Percentiles rank a stretch among this genome's conserved stretches.
Conservation (phyloP, 2,797 vertebrate genomes). For the Darevskia nairensis region DNA sequence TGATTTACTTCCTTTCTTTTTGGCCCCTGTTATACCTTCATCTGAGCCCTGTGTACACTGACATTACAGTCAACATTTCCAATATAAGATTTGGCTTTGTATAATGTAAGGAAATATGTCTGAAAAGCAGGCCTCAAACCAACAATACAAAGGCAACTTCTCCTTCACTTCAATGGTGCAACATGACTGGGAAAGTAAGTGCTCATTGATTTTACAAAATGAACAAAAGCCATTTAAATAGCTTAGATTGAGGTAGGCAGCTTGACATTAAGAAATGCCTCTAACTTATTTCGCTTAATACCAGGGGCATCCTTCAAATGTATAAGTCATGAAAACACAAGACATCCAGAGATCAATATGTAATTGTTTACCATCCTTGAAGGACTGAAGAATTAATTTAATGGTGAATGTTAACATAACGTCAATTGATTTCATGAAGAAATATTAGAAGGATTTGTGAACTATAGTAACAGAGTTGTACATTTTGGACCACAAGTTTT, state of each 20-base stretch:
- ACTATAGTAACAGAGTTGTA: background rate
- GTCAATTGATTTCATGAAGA: slow-evolving; percentile 42
- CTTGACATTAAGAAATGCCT: slow-evolving; percentile 31
- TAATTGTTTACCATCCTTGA: slow-evolving; percentile 17
- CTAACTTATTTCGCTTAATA: slow-evolving; percentile 43
- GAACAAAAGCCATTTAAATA: slow-evolving; percentile 39
- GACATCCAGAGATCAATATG: slow-evolving; percentile 15
- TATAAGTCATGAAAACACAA: slow-evolving; percentile 34
- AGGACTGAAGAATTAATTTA: slow-evolving; percentile 51
- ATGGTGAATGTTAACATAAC: slow-evolving; percentile 41
- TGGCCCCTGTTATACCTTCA: too few species aligned
- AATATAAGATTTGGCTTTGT: background rate
- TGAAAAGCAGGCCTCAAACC: background rate
- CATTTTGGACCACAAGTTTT: slow-evolving; percentile 20
- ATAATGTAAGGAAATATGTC: background rate
- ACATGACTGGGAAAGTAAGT: slow-evolving; percentile 2
- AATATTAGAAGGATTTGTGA: slow-evolving; percentile 36
- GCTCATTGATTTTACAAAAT: slow-evolving; percentile 14
- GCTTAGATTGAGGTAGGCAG: slow-evolving; percentile 15
- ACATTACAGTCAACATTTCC: background rate
- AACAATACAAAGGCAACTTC: background rate
- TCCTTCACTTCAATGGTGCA: background rate
- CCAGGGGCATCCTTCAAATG: slow-evolving; percentile 50
- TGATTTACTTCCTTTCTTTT: too few species aligned
- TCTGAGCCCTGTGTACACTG: too few species aligned